These are phyloP conservation scores for Parnassius orleans DNA, from an alignment of 2,888 invertebrate species.

Conservation along the genomic window DNA sequence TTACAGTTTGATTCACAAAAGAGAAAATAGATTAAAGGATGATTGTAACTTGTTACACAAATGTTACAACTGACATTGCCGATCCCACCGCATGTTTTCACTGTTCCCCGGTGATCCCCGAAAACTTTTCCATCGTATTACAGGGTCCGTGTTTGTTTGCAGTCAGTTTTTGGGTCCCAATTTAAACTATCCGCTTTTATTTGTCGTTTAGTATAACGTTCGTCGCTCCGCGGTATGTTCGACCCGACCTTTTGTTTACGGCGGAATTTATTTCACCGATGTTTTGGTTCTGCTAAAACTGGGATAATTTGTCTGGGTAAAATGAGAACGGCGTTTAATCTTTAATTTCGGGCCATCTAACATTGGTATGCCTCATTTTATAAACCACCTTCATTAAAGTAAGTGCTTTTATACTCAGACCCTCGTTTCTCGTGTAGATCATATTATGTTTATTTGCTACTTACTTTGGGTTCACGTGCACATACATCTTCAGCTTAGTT, in stretches of 20 bases:
- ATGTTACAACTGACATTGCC: slow-evolving; percentile 56
- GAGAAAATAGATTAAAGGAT: slow-evolving; percentile 29
- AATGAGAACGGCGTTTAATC: slow-evolving; percentile 66
- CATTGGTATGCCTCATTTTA: slow-evolving; percentile 54
- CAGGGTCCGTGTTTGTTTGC: slow-evolving; percentile 68
- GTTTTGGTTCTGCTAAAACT: slow-evolving; percentile 56
- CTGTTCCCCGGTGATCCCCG: slow-evolving; percentile 54
- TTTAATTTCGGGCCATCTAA: slow-evolving; percentile 65
- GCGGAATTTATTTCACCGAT: slow-evolving; percentile 59
- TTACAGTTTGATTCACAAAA: too few species aligned
- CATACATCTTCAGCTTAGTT: too few species aligned
- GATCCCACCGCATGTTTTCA: slow-evolving; percentile 60
- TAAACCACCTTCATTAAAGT: slow-evolving; percentile 54
- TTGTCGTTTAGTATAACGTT: slow-evolving; percentile 76
- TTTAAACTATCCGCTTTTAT: slow-evolving; percentile 78
- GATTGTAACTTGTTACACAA: slow-evolving; percentile 53
- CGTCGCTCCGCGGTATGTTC: slow-evolving; percentile 59
- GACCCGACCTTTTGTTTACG: slow-evolving; percentile 64
- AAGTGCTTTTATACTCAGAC: slow-evolving; percentile 39
- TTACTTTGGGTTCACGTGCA: too few species aligned
- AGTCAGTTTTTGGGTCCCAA: slow-evolving; percentile 75
- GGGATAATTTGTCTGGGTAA: slow-evolving; percentile 62
- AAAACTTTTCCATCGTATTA: slow-evolving; percentile 57
- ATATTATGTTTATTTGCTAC: slow-evolving; percentile 14
- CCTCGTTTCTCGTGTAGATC: slow-evolving; percentile 16